Evolutionary conservation across 35 echinoderm and acorn worm genomes (phyloP).

Genomic region (Lytechinus pictus): DNA sequence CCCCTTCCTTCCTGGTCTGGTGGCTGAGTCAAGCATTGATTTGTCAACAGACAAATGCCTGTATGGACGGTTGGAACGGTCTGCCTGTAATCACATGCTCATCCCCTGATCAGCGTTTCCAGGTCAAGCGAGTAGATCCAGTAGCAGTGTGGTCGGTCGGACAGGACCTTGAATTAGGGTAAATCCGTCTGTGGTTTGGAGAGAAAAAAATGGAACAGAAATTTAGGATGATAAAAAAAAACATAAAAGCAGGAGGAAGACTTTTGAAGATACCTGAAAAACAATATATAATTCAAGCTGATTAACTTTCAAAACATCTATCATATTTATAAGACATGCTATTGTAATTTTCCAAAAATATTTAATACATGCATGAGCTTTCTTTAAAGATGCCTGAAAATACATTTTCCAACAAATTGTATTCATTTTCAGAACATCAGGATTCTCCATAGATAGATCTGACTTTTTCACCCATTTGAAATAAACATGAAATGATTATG

Average conservation of each 20-base stretch:
- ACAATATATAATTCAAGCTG: not conserved
- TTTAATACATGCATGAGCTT: no score
- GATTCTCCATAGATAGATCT: no score
- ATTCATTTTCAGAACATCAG: no score
- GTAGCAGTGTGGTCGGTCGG: not conserved
- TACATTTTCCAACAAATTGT: no score
- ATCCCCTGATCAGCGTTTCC: conserved; percentile 21
- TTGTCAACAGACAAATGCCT: not conserved
- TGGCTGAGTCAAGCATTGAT: not conserved
- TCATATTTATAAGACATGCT: no score
- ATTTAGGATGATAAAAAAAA: not conserved
- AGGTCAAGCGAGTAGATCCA: conserved; percentile 9
- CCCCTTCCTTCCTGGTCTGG: conserved; percentile 22
- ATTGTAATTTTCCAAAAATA: no score
- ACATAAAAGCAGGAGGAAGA: not conserved
- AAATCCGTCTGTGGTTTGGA: conserved; percentile 28
- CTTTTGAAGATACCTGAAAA: not conserved
- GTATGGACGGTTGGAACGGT: not conserved
- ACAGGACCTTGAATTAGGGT: conserved; percentile 28
- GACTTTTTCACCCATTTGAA: no score
- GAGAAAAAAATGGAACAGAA: not conserved
- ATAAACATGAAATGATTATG: no score
- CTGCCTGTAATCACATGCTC: conserved; percentile 8
- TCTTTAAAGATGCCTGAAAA: no score
- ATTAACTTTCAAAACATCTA: not conserved